A percentile compares a stretch with the other conserved stretches of the same genome.
phyloP scores from a whole-genome alignment of 2,797 vertebrate genomes.

The Tympanoctomys barrerae region DNA sequence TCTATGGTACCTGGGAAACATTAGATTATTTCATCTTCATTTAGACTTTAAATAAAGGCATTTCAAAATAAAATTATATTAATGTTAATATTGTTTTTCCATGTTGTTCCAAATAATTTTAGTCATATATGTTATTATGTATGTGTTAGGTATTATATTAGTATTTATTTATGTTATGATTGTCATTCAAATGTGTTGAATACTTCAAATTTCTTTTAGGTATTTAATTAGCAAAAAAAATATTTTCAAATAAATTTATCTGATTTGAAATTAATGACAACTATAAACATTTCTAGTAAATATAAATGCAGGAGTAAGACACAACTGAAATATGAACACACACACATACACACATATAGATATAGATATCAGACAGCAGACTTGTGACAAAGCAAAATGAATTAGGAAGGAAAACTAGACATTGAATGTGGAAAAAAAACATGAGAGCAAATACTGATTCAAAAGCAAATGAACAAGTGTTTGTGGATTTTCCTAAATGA shows the following conservation, averaged over 20 bases:
- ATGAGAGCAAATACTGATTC: neutral
- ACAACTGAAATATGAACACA: neutral
- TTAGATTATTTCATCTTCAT: neutral
- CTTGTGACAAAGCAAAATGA: conserved; percentile 16
- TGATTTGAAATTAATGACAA: conserved; percentile 34
- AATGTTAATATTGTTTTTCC: neutral
- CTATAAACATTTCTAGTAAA: neutral
- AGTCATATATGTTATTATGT: neutral
- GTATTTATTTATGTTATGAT: conserved; percentile 15
- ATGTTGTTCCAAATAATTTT: neutral
- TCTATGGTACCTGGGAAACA: neutral
- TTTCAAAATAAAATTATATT: neutral
- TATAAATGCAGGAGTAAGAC: conserved; percentile 15
- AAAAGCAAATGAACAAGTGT: neutral
- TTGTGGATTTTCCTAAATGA: neutral
- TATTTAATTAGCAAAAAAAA: neutral
- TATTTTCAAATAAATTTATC: conserved; percentile 54
- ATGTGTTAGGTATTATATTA: neutral
- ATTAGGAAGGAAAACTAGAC: conserved; percentile 39
- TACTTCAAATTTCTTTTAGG: neutral
- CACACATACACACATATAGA: too few species aligned
- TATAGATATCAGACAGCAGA: neutral
- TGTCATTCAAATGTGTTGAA: conserved; percentile 46
- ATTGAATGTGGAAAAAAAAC: neutral
- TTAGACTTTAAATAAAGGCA: neutral